These are phyloP conservation scores for Abrostola triplasia DNA, from an alignment of 2,888 invertebrate species.

Conservation along the genomic window DNA sequence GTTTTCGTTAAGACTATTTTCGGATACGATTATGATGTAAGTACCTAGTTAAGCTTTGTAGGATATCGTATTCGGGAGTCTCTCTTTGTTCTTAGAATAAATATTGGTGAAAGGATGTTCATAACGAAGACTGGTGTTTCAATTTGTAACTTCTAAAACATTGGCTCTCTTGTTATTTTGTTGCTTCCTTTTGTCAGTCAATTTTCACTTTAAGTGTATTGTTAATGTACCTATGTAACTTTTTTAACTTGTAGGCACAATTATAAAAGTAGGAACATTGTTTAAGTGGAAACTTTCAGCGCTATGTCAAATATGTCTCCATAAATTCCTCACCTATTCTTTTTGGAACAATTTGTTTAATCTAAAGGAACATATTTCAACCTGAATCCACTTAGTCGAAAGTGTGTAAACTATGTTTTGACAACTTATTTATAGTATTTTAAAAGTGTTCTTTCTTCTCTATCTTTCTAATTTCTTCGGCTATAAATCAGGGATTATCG, in stretches of 20 bases:
- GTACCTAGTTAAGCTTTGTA: constrained; percentile 19
- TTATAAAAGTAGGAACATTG: neutral
- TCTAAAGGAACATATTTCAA: constrained; percentile 44
- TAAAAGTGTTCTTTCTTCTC: constrained; percentile 14
- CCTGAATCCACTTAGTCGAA: constrained; percentile 32
- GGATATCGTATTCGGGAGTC: constrained; percentile 21
- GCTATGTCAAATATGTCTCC: constrained; percentile 4
- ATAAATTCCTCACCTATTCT: constrained; percentile 13
- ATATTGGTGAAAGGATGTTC: constrained; percentile 35
- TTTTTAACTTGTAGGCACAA: neutral
- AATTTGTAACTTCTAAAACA: constrained; percentile 18
- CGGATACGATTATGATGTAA: constrained; percentile 28
- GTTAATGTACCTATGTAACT: neutral
- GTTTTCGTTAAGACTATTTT: constrained; percentile 50
- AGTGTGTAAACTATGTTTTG: constrained; percentile 41
- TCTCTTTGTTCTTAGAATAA: constrained; percentile 42
- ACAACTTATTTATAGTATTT: constrained; percentile 42
- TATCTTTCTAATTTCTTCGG: constrained; percentile 29
- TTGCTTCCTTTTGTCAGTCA: constrained; percentile 5
- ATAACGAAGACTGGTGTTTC: constrained; percentile 17
- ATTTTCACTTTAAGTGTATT: constrained; percentile 4
- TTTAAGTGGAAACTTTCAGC: neutral
- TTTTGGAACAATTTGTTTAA: constrained; percentile 38
- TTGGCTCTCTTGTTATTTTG: constrained; percentile 12
- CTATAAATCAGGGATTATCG: constrained; percentile 61